These are phyloP conservation scores for Neosilurus mollespiculum DNA, from an alignment of 2,797 vertebrate genomes.

Conservation along the genomic window DNA sequence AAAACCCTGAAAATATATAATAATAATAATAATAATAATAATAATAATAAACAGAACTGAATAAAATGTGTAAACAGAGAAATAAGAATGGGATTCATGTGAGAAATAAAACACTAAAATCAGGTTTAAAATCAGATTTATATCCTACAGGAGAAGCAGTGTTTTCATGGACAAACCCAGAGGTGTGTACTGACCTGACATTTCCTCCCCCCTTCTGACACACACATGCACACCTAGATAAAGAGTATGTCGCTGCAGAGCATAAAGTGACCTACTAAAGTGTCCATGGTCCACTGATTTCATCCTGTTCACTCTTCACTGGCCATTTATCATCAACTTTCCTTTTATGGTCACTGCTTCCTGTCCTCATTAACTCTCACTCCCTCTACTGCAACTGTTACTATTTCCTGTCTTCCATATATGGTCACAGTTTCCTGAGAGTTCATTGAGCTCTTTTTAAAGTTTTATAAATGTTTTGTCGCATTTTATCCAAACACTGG, in stretches of 20 bases:
- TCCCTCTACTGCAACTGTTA: no score
- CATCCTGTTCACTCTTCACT: neutral
- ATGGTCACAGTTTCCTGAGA: neutral
- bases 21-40: no score
- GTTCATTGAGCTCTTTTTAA: neutral
- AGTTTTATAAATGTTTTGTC: neutral
- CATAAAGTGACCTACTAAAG: slow-evolving; percentile 7
- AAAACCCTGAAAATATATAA: neutral
- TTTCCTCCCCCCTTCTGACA: slow-evolving; percentile 42
- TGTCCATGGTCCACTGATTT: neutral
- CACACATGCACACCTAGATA: slow-evolving; percentile 23
- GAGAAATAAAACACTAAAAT: slow-evolving; percentile 10
- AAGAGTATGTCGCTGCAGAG: slow-evolving; percentile 32
- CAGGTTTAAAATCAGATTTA: slow-evolving; percentile 39
- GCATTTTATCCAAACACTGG: neutral
- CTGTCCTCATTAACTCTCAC: neutral
- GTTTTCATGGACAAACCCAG: slow-evolving; percentile 49
- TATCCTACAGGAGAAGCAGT: slow-evolving; percentile 51
- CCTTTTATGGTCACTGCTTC: slow-evolving; percentile 6
- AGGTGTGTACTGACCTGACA: slow-evolving; percentile 60
- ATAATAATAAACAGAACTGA: neutral
- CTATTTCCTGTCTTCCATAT: neutral
- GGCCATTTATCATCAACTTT: neutral
- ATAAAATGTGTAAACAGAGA: no score
- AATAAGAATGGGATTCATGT: neutral